Evolutionary conservation across 2,797 vertebrate genomes (phyloP).

Genomic region (Aldrovandia affinis): DNA sequence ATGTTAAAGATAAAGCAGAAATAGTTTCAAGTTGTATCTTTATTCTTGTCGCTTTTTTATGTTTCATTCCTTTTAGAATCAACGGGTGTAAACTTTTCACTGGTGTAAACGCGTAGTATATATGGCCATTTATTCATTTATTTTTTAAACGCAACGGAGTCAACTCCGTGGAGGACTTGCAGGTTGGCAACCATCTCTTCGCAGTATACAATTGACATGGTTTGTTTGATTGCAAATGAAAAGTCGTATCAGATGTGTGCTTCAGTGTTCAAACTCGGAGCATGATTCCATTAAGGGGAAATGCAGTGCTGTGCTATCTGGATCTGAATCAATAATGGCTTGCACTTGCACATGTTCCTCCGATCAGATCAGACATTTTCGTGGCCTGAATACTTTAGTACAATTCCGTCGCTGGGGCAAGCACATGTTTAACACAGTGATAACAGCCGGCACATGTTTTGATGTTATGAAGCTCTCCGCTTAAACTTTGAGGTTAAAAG

Average conservation of each 20-base stretch:
- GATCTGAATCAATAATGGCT: constrained; percentile 68
- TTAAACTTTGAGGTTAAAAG: not conserved
- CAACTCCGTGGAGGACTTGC: not conserved
- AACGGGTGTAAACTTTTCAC: no score
- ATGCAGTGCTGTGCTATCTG: constrained; percentile 56
- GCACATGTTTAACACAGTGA: constrained; percentile 52
- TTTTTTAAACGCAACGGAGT: constrained; percentile 48
- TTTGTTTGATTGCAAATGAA: constrained; percentile 69
- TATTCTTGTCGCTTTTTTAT: no score
- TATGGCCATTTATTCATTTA: no score
- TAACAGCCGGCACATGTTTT: constrained; percentile 43
- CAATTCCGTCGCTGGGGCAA: constrained; percentile 36
- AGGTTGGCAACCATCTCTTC: constrained; percentile 28
- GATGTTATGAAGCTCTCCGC: not conserved
- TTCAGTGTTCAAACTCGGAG: constrained; percentile 67
- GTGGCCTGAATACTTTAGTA: constrained; percentile 57
- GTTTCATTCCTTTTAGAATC: no score
- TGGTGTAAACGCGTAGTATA: no score
- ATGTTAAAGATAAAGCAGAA: no score
- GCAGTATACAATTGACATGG: constrained; percentile 53
- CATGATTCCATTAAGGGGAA: constrained; percentile 68
- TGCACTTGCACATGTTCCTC: constrained; percentile 58
- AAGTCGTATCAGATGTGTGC: constrained; percentile 65
- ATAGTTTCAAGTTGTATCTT: no score
- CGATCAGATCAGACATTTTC: constrained; percentile 63